These are phyloP conservation scores for Nowickia ferox DNA, from an alignment of 2,888 invertebrate genomes.

Conservation along the genomic window DNA sequence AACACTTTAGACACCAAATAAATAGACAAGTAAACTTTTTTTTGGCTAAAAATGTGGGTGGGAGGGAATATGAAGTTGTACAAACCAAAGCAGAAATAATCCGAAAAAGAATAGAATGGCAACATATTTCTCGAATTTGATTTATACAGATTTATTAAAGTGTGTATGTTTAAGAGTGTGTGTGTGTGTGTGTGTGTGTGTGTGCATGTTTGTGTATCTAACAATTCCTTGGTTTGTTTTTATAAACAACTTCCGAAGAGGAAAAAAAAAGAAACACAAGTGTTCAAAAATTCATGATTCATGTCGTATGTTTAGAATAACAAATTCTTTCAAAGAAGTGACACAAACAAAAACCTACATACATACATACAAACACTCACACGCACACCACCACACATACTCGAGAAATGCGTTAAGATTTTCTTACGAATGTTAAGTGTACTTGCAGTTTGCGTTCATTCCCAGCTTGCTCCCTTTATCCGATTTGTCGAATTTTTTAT, in stretches of 20 bases:
- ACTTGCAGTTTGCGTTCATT: slow-evolving; percentile 38
- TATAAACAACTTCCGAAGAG: not conserved
- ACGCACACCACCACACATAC: not conserved
- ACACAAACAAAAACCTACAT: not conserved
- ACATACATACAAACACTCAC: no score
- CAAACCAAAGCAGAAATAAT: slow-evolving; percentile 21
- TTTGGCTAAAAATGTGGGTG: slow-evolving; percentile 8
- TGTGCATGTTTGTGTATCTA: not conserved
- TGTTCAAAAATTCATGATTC: slow-evolving; percentile 41
- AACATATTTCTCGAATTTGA: slow-evolving; percentile 68
- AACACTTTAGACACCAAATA: slow-evolving; percentile 34
- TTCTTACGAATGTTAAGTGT: slow-evolving; percentile 51
- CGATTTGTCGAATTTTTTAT: not conserved
- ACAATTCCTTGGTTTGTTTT: slow-evolving; percentile 6
- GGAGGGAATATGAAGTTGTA: not conserved
- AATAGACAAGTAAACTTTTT: slow-evolving; percentile 12
- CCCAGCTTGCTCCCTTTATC: not conserved
- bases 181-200: slow-evolving; percentile 1
- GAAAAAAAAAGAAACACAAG: slow-evolving; percentile 15
- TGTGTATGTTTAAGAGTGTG: not conserved
- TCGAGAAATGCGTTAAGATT: slow-evolving; percentile 49
- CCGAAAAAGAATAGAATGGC: slow-evolving; percentile 18
- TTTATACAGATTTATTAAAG: slow-evolving; percentile 56
- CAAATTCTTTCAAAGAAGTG: slow-evolving; percentile 55
- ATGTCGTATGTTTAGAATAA: slow-evolving; percentile 52